These are phyloP conservation scores for Brachypodius melanocephalos DNA, from an alignment of 2,113 vertebrate species.

Conservation along the genomic window DNA sequence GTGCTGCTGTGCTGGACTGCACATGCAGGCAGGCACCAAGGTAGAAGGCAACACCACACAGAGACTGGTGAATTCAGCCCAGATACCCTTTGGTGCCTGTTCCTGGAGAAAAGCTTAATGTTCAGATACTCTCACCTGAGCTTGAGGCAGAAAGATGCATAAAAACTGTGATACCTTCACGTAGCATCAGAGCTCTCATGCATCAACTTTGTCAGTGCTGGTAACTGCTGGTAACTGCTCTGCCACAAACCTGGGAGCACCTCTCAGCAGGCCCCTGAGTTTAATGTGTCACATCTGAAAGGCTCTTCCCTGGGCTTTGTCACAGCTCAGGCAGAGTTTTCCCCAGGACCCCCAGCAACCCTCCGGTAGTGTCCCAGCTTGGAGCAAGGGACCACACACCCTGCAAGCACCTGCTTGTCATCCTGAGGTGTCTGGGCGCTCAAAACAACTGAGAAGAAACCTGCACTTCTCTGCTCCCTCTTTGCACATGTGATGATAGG, in stretches of 20 bases:
- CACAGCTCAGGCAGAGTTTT: neutral
- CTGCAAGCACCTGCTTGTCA: conserved; percentile 10
- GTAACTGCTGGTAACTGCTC: neutral
- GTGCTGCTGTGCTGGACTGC: neutral
- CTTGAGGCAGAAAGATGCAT: neutral
- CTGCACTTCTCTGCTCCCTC: neutral
- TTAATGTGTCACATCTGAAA: neutral
- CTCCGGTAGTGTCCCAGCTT: neutral
- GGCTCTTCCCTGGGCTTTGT: neutral
- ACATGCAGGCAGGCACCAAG: too few relatives aligned
- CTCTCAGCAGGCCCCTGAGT: neutral
- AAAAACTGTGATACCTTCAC: neutral
- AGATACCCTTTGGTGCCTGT: neutral
- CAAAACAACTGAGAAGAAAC: neutral
- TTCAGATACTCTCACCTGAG: neutral
- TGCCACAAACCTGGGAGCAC: neutral
- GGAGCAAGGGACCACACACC: neutral
- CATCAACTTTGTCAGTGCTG: neutral
- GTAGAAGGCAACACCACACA: neutral
- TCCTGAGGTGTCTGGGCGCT: neutral
- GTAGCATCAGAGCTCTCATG: neutral
- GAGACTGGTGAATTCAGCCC: neutral
- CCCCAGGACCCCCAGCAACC: neutral
- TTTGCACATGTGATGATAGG: conserved; percentile 30
- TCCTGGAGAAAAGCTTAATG: neutral